Evolutionary conservation across 1,140 invertebrate genomes (phyloP).

Genomic region (Cherax quadricarinatus): DNA sequence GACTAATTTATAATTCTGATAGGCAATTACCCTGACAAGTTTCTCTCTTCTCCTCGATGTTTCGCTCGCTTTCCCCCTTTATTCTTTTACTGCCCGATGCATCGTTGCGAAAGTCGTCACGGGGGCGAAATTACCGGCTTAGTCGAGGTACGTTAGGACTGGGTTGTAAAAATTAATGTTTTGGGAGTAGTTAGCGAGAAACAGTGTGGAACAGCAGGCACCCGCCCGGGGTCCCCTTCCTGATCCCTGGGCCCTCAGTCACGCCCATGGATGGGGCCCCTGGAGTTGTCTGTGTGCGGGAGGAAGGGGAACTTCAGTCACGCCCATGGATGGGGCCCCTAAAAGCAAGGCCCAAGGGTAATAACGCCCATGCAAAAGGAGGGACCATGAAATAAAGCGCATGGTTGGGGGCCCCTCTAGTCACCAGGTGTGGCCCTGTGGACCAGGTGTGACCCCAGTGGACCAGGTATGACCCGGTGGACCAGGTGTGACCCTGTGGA

Average conservation of each 20-base stretch:
- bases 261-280: background rate
- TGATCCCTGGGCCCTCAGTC: background rate
- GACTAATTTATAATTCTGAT: no score
- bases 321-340: background rate
- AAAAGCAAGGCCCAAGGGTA: no score
- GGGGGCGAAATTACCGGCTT: background rate
- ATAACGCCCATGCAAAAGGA: no score
- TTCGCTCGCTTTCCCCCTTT: background rate
- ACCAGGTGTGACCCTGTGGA: no score
- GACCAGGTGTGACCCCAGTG: no score
- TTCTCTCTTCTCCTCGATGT: background rate
- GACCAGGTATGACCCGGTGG: no score
- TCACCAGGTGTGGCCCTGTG: no score
- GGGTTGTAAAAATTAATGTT: background rate
- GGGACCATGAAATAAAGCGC: no score
- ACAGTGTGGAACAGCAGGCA: background rate
- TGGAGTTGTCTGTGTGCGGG: no score
- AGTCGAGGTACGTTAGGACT: background rate
- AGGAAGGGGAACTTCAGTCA: background rate
- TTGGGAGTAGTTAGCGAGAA: background rate
- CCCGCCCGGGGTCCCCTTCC: no score
- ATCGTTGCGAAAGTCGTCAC: background rate
- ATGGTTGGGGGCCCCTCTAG: no score
- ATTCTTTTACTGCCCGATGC: background rate
- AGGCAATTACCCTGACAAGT: no score